phyloP scores from a whole-genome alignment of 2,113 vertebrate genomes.

The Elephantulus edwardii region DNA sequence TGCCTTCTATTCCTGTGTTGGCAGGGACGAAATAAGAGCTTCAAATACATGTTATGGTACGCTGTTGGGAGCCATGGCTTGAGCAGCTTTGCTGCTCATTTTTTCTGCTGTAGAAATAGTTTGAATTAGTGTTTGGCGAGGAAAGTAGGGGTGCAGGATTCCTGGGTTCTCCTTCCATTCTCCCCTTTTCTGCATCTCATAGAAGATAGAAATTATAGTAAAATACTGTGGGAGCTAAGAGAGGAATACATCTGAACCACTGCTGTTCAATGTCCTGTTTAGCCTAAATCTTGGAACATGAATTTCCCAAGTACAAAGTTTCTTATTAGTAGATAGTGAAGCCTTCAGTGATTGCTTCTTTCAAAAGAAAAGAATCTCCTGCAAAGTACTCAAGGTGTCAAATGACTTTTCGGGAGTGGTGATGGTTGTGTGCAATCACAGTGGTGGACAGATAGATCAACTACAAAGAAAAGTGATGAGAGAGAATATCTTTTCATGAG shows the following conservation, averaged over 20 bases:
- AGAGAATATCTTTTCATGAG: background rate
- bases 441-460: background rate
- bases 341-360: background rate
- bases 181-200: background rate
- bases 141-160: background rate
- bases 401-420: background rate
- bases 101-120: conserved; percentile 14
- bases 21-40: conserved; percentile 59
- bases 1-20: conserved; percentile 31
- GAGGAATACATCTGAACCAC: background rate
- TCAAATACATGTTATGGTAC: conserved; percentile 51
- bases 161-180: background rate
- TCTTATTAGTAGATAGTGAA: background rate
- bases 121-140: background rate
- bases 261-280: background rate
- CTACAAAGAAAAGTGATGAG: background rate
- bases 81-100: conserved; percentile 38
- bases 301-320: background rate
- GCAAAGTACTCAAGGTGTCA: background rate
- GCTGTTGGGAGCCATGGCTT: conserved; percentile 29
- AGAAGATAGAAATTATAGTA: background rate
- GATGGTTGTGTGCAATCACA: background rate
- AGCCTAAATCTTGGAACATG: background rate
- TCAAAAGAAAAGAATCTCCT: background rate
- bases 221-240: background rate